Evolutionary conservation across 2,797 vertebrate species (phyloP).

Genomic region (Lophotriccus pileatus): DNA sequence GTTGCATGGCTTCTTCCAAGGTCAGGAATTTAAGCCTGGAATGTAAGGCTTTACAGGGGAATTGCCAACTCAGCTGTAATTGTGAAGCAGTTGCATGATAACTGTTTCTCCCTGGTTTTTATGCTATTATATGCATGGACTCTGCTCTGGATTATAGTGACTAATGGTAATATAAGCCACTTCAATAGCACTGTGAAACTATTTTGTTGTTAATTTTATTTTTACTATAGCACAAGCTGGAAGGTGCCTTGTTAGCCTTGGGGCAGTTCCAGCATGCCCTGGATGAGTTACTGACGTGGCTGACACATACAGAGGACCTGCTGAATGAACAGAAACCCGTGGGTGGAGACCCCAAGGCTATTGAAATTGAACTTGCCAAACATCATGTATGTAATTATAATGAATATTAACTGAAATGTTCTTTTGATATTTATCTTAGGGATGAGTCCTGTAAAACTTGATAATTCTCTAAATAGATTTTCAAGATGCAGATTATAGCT

Average conservation of each 20-base stretch:
- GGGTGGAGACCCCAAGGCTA: slow-evolving; percentile 93
- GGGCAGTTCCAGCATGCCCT: slow-evolving; percentile 98
- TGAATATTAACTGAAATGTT: background rate
- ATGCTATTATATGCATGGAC: background rate
- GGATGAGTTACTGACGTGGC: slow-evolving; percentile 93
- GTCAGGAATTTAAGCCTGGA: slow-evolving; percentile 8
- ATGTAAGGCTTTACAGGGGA: background rate
- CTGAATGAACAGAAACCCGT: slow-evolving; percentile 91
- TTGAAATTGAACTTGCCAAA: slow-evolving; percentile 98
- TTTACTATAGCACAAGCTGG: slow-evolving; percentile 91
- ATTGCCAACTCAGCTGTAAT: slow-evolving; percentile 1
- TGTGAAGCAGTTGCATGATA: background rate
- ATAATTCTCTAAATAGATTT: background rate
- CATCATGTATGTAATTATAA: slow-evolving; percentile 86
- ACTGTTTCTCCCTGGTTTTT: background rate
- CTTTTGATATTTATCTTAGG: background rate
- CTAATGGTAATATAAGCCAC: background rate
- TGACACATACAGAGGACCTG: slow-evolving; percentile 92
- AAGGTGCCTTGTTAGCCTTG: slow-evolving; percentile 92
- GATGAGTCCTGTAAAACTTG: background rate
- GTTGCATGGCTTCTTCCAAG: background rate
- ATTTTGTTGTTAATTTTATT: slow-evolving; percentile 38
- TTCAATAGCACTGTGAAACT: background rate
- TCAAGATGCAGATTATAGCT: background rate
- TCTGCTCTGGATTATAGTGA: background rate